Evolutionary conservation across 1,140 invertebrate species (phyloP).

Genomic region (Saccostrea cuccullata): DNA sequence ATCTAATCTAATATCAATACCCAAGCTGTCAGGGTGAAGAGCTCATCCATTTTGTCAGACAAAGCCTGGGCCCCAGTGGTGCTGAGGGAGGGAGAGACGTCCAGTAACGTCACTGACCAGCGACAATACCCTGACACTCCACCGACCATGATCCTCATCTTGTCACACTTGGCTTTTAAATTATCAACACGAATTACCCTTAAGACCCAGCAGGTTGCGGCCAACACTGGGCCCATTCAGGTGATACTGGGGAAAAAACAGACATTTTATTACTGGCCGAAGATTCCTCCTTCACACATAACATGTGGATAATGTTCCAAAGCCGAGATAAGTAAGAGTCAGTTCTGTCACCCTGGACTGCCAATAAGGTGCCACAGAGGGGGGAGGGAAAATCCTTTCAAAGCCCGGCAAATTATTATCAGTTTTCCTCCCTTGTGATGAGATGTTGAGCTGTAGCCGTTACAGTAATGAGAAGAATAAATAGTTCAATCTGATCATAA

Average conservation of each 20-base stretch:
- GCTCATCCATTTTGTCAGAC: conserved; percentile 52
- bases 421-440: background rate
- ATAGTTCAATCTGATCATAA: conserved; percentile 32
- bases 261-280: background rate
- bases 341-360: background rate
- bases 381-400: background rate
- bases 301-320: background rate
- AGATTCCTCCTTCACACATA: conserved; percentile 2
- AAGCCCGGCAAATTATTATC: conserved; percentile 8
- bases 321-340: background rate
- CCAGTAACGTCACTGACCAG: conserved; percentile 43
- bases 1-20: conserved; percentile 56
- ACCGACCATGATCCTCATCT: conserved; percentile 28
- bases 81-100: conserved; percentile 13
- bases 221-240: background rate
- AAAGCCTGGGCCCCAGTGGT: conserved; percentile 41
- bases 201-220: background rate
- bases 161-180: conserved; percentile 37
- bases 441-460: conserved; percentile 7
- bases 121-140: conserved; percentile 10
- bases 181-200: conserved; percentile 38
- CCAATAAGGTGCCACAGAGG: background rate
- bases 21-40: conserved; percentile 55
- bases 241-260: background rate
- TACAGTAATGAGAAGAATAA: conserved; percentile 31